A percentile compares a stretch with the other conserved stretches of the same genome.
phyloP scores from a whole-genome alignment of 2,888 invertebrate species.

The Subacronicta megacephala region DNA sequence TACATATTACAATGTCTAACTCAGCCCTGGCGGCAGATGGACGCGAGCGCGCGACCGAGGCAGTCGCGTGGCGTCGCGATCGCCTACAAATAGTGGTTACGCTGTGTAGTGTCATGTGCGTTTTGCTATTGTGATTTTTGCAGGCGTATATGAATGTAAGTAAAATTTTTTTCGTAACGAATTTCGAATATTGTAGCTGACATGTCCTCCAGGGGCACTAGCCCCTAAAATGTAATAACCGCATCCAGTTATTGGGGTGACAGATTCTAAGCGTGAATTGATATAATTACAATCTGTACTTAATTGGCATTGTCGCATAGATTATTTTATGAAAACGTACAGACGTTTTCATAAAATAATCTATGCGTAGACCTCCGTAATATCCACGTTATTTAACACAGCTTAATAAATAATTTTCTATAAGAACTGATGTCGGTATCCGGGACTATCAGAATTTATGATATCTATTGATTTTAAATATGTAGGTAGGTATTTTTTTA shows the following conservation, averaged over 20 bases:
- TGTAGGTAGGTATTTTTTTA: no score
- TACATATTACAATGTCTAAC: conserved; percentile 34
- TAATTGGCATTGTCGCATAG: conserved; percentile 1
- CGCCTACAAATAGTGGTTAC: conserved; percentile 55
- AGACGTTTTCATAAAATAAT: no score
- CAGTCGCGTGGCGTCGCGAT: conserved; percentile 53
- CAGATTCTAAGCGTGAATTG: conserved; percentile 2
- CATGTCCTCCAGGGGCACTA: no score
- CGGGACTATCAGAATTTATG: no score
- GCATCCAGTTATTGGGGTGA: conserved; percentile 16
- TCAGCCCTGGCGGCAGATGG: conserved; percentile 52
- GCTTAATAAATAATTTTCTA: no score
- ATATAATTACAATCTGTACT: not conserved
- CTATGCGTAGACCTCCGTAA: no score
- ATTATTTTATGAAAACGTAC: no score
- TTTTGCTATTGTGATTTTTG: conserved; percentile 55
- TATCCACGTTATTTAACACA: no score
- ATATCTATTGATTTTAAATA: no score
- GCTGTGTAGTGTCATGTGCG: conserved; percentile 59
- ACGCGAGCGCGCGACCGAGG: conserved; percentile 51
- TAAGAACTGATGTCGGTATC: no score
- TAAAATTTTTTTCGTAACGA: conserved; percentile 20
- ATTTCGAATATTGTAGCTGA: no score
- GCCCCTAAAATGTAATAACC: conserved; percentile 5
- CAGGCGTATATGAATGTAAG: conserved; percentile 49